Percentiles rank a stretch among this genome's conserved stretches.
Conservation (phyloP, 2,113 vertebrate species). For the Halichoerus grypus region DNA sequence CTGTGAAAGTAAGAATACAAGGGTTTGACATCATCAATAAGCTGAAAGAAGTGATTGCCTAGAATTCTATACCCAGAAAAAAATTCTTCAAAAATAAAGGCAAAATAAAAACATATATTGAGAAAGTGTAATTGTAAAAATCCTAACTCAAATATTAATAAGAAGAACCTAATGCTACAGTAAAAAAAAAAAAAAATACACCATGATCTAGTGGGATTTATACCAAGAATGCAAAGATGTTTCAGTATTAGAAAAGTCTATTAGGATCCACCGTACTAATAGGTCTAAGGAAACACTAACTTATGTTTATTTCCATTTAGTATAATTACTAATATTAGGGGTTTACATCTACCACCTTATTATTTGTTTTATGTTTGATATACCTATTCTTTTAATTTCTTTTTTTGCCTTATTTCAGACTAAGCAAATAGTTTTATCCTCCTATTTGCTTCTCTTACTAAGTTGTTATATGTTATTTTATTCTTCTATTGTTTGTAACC, state of each 20-base stretch:
- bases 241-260: neutral
- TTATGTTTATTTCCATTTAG: neutral
- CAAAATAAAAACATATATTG: neutral
- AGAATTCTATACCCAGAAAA: neutral
- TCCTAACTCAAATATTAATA: neutral
- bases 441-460: neutral
- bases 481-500: neutral
- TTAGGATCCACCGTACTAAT: neutral
- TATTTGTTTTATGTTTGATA: neutral
- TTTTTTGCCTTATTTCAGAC: neutral
- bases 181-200: neutral
- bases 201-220: neutral
- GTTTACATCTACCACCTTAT: neutral
- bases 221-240: neutral
- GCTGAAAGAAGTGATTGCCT: neutral
- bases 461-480: neutral
- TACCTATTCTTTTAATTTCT: neutral
- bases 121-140: neutral
- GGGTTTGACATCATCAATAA: neutral
- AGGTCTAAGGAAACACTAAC: neutral
- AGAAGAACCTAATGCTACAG: neutral
- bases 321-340: neutral
- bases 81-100: neutral
- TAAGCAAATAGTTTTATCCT: neutral
- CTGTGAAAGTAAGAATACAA: neutral